A percentile compares a stretch with the other conserved stretches of the same genome.
Evolutionary conservation across 2,113 vertebrate genomes (phyloP).

Genomic region (Taxidea taxus): DNA sequence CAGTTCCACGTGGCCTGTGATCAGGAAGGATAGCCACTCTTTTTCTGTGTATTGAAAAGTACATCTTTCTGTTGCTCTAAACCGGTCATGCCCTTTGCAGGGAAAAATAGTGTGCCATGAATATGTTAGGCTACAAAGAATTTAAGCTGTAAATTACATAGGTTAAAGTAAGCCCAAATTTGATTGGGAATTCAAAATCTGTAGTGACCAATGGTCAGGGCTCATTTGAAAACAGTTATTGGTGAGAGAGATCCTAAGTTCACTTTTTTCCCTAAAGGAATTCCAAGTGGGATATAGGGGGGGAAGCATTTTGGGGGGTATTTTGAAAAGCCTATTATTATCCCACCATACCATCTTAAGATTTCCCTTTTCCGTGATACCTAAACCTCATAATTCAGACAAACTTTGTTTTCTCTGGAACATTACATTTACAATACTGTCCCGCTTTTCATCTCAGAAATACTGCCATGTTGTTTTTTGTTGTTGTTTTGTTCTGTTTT

Average conservation of each 20-base stretch:
- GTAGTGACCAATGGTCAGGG: not conserved
- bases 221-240: conserved; percentile 2
- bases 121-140: not conserved
- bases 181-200: conserved; percentile 9
- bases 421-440: not conserved
- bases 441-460: not conserved
- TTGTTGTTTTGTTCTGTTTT: not conserved
- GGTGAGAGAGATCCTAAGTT: not conserved
- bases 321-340: not conserved
- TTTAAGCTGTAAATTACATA: not conserved
- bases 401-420: conserved; percentile 29
- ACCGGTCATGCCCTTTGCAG: not conserved
- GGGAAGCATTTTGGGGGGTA: not conserved
- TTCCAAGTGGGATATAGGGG: not conserved
- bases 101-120: not conserved
- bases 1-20: not conserved
- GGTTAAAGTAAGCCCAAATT: not conserved
- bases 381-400: not conserved
- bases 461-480: not conserved
- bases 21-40: conserved; percentile 26
- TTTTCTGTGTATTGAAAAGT: not conserved
- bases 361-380: not conserved
- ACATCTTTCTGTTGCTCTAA: not conserved
- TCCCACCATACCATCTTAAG: not conserved
- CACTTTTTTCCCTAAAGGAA: not conserved